Conservation (phyloP, 2,888 invertebrate species). For the Platycnemis pennipes region DNA sequence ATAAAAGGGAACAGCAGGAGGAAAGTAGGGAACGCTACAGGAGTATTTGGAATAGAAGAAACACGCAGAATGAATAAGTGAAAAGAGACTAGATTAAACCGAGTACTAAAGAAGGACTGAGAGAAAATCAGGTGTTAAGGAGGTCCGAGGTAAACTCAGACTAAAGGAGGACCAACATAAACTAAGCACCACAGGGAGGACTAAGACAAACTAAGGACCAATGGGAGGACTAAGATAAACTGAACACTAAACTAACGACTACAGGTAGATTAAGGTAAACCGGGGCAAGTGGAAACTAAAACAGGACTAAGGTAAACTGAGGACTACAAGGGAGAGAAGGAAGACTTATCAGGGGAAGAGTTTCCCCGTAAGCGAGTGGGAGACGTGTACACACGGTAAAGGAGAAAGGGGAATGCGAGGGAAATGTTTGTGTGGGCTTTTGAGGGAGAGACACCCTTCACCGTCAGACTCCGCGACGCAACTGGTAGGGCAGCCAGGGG, state of each 20-base stretch:
- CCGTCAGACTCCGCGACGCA: slow-evolving; percentile 48
- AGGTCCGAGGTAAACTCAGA: not conserved
- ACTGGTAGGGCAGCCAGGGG: slow-evolving; percentile 41
- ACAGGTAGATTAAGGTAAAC: not conserved
- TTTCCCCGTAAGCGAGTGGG: not conserved
- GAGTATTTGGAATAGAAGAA: no score
- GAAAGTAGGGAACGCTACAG: not conserved
- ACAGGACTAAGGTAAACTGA: no score
- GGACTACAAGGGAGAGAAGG: not conserved
- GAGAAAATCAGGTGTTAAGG: not conserved
- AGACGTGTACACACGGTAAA: not conserved
- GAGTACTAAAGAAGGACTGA: not conserved
- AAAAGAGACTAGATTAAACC: not conserved
- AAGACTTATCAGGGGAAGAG: not conserved
- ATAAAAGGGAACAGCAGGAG: not conserved
- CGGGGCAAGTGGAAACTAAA: no score
- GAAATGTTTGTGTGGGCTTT: no score
- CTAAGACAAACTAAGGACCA: no score
- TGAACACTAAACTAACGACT: no score
- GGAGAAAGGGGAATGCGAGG: not conserved
- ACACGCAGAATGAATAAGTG: no score
- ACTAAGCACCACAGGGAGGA: no score
- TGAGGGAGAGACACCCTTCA: not conserved
- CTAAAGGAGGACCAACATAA: no score
- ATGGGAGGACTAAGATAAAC: no score